Conservation (phyloP, 2,888 invertebrate genomes). For the Seladonia tumulorum region DNA sequence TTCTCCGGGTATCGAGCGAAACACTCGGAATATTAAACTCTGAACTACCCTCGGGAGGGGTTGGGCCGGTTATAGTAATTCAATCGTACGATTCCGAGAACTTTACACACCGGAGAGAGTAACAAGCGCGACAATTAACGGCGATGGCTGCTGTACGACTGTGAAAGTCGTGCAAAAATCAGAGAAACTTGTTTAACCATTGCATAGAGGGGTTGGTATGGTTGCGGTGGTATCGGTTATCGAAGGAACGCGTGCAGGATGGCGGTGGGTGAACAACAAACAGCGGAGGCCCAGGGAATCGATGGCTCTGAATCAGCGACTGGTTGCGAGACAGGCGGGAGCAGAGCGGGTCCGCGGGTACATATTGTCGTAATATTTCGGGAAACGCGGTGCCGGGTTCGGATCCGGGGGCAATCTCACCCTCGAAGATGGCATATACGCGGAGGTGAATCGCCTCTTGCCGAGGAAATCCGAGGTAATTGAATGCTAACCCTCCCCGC, state of each 20-base stretch:
- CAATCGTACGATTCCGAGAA: neutral
- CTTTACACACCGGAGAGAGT: too few species aligned
- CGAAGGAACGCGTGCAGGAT: neutral
- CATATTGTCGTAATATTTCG: slow-evolving; percentile 77
- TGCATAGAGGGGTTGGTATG: neutral
- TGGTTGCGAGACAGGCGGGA: slow-evolving; percentile 32
- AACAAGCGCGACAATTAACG: neutral
- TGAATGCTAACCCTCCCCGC: slow-evolving; percentile 79
- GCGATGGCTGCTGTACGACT: too few species aligned
- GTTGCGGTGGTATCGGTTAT: neutral
- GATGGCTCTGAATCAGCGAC: slow-evolving; percentile 65
- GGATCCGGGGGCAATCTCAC: slow-evolving; percentile 78
- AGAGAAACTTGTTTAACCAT: neutral
- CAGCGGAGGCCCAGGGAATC: slow-evolving; percentile 30
- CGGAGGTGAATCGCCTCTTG: slow-evolving; percentile 80
- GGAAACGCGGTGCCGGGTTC: slow-evolving; percentile 68
- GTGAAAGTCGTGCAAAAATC: too few species aligned
- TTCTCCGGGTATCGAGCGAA: slow-evolving; percentile 14
- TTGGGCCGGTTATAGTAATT: neutral
- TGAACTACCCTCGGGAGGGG: neutral
- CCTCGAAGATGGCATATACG: slow-evolving; percentile 77
- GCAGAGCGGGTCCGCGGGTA: slow-evolving; percentile 52
- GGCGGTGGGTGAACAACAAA: slow-evolving; percentile 36
- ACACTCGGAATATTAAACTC: slow-evolving; percentile 30
- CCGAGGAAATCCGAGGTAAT: slow-evolving; percentile 83